A percentile compares a stretch with the other conserved stretches of the same genome.
These are phyloP conservation scores for Chrysocyon brachyurus DNA, from an alignment of 2,797 vertebrate species.

Conservation along the genomic window DNA sequence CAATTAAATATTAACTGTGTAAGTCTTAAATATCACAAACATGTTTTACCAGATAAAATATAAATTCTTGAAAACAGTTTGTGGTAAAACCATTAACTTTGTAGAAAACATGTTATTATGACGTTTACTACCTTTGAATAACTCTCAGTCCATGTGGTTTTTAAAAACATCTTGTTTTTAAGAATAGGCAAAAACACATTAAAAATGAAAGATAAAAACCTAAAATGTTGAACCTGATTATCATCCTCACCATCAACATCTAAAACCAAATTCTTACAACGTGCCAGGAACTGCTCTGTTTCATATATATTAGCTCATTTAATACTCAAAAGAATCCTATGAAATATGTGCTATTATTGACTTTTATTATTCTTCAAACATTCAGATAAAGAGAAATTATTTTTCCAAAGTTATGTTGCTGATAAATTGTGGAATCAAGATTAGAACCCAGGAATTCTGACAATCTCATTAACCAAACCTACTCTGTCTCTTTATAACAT, in stretches of 20 bases:
- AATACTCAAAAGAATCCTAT: neutral
- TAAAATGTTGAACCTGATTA: neutral
- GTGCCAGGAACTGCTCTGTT: neutral
- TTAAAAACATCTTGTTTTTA: neutral
- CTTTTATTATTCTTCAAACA: neutral
- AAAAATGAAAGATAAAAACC: neutral
- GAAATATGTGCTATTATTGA: neutral
- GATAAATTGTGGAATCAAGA: neutral
- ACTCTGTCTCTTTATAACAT: neutral
- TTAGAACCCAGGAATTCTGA: neutral
- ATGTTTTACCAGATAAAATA: constrained; percentile 11
- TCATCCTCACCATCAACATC: neutral
- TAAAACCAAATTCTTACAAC: neutral
- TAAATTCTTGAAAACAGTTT: neutral
- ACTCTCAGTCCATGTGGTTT: neutral
- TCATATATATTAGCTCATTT: neutral
- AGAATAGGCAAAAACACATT: neutral
- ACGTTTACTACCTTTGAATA: neutral
- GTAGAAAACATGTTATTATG: neutral
- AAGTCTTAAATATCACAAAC: neutral
- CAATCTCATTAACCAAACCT: neutral
- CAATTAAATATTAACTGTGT: constrained; percentile 2
- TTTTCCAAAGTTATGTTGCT: neutral
- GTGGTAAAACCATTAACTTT: neutral
- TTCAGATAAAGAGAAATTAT: neutral